phyloP scores from a whole-genome alignment of 2,888 invertebrate species.

The Sinodicranocentrus sp. region DNA sequence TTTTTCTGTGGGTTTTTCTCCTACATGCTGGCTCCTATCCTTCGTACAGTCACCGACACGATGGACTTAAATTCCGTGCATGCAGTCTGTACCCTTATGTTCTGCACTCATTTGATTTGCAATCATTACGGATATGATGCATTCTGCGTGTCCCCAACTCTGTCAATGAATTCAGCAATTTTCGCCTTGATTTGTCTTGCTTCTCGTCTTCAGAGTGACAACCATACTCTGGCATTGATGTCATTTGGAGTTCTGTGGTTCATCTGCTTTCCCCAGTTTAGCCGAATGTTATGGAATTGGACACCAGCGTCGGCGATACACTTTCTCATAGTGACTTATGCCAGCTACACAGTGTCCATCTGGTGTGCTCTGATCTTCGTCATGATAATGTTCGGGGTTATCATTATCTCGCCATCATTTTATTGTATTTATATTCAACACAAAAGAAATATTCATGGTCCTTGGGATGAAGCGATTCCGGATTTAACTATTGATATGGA shows the following conservation, averaged over 20 bases:
- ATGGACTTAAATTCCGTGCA: slow-evolving; percentile 99
- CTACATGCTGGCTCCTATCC: slow-evolving; percentile 82
- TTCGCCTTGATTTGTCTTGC: slow-evolving; percentile 97
- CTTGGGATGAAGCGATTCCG: slow-evolving; percentile 94
- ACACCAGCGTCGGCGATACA: slow-evolving; percentile 80
- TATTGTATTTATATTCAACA: slow-evolving; percentile 87
- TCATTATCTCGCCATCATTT: slow-evolving; percentile 86
- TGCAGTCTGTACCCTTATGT: slow-evolving; percentile 92
- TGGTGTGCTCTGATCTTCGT: slow-evolving; percentile 82
- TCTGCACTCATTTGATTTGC: slow-evolving; percentile 92
- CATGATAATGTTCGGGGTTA: slow-evolving; percentile 82
- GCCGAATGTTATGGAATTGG: slow-evolving; percentile 83
- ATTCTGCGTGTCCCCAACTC: slow-evolving; percentile 92
- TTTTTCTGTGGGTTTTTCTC: slow-evolving; percentile 41
- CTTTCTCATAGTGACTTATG: slow-evolving; percentile 80
- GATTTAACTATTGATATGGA: slow-evolving; percentile 51
- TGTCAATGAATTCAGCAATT: slow-evolving; percentile 96
- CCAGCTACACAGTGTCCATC: slow-evolving; percentile 78
- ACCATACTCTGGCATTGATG: slow-evolving; percentile 93
- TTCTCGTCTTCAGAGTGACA: slow-evolving; percentile 90
- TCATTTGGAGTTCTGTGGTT: slow-evolving; percentile 93
- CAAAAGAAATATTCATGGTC: slow-evolving; percentile 96
- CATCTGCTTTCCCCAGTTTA: slow-evolving; percentile 91
- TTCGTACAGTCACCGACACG: slow-evolving; percentile 95
- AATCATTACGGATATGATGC: slow-evolving; percentile 94